Evolutionary conservation across 2,797 vertebrate genomes (phyloP).

Genomic region (Serranus cabrilla): DNA sequence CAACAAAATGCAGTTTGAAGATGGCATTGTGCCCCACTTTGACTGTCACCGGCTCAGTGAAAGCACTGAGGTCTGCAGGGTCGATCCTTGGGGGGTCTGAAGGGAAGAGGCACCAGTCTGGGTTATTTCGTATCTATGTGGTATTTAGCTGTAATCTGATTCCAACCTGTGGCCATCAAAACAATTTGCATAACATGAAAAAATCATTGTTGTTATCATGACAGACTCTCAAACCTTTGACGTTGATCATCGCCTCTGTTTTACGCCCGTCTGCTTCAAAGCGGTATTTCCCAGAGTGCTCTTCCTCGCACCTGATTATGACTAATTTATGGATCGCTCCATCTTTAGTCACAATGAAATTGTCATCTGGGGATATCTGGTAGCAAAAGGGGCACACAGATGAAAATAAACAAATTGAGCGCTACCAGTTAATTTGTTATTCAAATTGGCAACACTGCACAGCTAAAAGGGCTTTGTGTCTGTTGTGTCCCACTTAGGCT

Average conservation of each 20-base stretch:
- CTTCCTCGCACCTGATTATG: conserved; percentile 81
- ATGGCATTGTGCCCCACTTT: conserved; percentile 87
- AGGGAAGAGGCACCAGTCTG: not conserved
- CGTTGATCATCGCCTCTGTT: conserved; percentile 87
- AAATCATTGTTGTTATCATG: not conserved
- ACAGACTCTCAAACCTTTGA: conserved; percentile 85
- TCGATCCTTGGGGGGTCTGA: conserved; percentile 90
- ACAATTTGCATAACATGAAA: not conserved
- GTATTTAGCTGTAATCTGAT: not conserved
- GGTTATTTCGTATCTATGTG: not conserved
- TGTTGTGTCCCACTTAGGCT: not conserved
- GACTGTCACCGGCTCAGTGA: conserved; percentile 84
- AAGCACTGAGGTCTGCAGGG: conserved; percentile 77
- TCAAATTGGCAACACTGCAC: not conserved
- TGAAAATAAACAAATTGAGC: conserved; percentile 9
- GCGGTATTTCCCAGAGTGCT: conserved; percentile 89
- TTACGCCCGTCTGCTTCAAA: conserved; percentile 89
- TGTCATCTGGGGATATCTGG: conserved; percentile 85
- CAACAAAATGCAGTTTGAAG: conserved; percentile 88
- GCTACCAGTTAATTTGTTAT: not conserved
- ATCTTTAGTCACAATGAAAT: conserved; percentile 83
- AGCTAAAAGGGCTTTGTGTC: conserved; percentile 9
- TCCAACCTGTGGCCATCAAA: not conserved
- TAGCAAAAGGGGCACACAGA: not conserved
- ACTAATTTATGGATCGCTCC: conserved; percentile 85